Base-by-base conservation (phyloP, 2,113 vertebrate species). In the Petrocephalus zakoni region DNA sequence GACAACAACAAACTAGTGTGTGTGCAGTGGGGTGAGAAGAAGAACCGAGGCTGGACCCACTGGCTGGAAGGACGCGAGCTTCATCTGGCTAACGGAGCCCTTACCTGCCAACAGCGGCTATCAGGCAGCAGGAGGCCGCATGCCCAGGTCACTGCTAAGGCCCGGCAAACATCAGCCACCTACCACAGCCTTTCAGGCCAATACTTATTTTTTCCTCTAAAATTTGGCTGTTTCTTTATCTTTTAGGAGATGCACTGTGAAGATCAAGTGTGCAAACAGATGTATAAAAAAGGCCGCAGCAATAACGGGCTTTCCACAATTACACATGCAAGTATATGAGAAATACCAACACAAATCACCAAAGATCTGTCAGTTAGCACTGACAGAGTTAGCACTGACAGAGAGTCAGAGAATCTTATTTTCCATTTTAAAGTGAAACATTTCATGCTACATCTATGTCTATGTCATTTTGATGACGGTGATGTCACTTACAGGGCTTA, bases 51-150 rank as follows among this genome's bases (percentile, higher is more conserved):
- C 10, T 97, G 96, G 95, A 94, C 91, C 34, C 96, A 96, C 4
- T 96, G 96, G 96, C 91, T 96, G 0, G 94, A 96, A 92, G 96
- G 94, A 29, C 94, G 95, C 86, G 87, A 94, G 17, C 94, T 96
- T 10, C 90, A 96, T 47, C 88, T 96, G 96, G 96, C 96, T 95
- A 52, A 51, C 25, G 13, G 19, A 11, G 25, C 22, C 46, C 9
- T 8, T 11, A 2, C 58, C 19, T 47, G 21, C 21, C 64, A 29
- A 3, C 11, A 29, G 11, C 0, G n/a, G 52, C 22, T 19, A 3
- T 0, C 3, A 21, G n/a, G 53, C 22, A 86, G 25, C 11, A 2
- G 2, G 22, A 11, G 22, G 22, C 0, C 3, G 0, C 42, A 82
- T 46, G 78, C 7, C 10, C 81, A 83, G 37, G 2, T 13, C 22